Conservation (phyloP, 1,140 invertebrate species). For the Cherax quadricarinatus region DNA sequence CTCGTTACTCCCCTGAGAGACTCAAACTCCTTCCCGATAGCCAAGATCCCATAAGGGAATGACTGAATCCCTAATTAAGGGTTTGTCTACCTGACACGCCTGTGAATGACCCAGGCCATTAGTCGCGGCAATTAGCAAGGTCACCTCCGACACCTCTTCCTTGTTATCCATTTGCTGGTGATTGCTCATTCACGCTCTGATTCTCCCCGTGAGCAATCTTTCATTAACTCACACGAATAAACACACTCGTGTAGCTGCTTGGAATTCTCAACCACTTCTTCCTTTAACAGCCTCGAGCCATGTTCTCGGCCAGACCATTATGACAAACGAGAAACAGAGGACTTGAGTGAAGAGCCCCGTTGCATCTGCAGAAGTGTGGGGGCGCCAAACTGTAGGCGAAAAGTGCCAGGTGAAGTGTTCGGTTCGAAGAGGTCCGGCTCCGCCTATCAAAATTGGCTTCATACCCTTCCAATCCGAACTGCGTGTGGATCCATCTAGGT, state of each 20-base stretch:
- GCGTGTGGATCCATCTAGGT: background rate
- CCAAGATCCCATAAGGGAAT: background rate
- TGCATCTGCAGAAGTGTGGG: background rate
- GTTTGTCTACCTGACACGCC: conserved; percentile 30
- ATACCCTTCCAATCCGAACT: background rate
- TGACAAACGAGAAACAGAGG: background rate
- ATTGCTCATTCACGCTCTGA: conserved; percentile 27
- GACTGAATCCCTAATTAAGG: conserved; percentile 34
- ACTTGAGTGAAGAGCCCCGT: background rate
- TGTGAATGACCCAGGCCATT: conserved; percentile 37
- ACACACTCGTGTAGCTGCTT: background rate
- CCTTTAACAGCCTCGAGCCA: background rate
- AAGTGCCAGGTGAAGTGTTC: background rate
- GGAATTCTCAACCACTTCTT: background rate
- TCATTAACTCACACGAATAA: conserved; percentile 7
- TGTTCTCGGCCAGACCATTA: background rate
- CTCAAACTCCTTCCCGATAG: background rate
- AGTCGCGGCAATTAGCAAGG: conserved; percentile 46
- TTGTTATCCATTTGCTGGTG: conserved; percentile 39
- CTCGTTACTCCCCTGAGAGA: background rate
- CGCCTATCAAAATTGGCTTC: too few species aligned
- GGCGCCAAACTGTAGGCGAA: background rate
- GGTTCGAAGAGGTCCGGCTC: too few species aligned
- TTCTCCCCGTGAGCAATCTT: background rate
- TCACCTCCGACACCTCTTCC: conserved; percentile 28